Evolutionary conservation across 2,797 vertebrate species (phyloP), one percentile per base, ranked within the genome.

Genomic region (Miopithecus talapoin): DNA sequence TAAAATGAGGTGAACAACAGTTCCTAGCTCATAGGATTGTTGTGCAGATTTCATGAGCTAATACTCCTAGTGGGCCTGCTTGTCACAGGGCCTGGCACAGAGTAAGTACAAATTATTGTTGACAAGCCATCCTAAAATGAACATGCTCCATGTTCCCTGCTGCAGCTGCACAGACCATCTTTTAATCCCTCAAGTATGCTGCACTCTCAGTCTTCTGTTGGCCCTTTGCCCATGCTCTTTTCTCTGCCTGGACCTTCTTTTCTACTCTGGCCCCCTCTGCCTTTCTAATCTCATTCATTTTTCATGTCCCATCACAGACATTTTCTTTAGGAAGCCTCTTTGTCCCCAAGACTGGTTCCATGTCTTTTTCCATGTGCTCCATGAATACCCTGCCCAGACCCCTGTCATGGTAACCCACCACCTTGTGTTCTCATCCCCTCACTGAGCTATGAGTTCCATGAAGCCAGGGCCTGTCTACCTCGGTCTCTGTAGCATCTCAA

Each of bases 31-130:
- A 55, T 13, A 55, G 36, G 74, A 68, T 26, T n/a, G 48, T 59
- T 83, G 28, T 76, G 83, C n/a, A 81, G 94, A 76, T 81, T 93
- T 93, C 79, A 79, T 80, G 78, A 79, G 81, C 89, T 95, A 90
- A 87, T 85, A 70, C 30, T 83, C n/a, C 36, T 43, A 22, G 50
- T 2, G 17, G 86, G 61, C 11, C 43, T 16, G 16, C 83, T 74
- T 84, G 75, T 89, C 43, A 72, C 30, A 46, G 33, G 78, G 89
- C 70, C 93, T 83, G 84, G 83, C 33, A 57, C 59, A 36, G 12
- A 79, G 19, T 46, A 68, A 88, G 88, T 83, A 30, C 57, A 55
- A 57, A 48, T 78, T 57, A 76, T 93, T 41, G 57, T 14, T 28
- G 70, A 50, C 39, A 8, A 53, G 76, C 75, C 81, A 17, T 89